Conservation (phyloP, 2,113 vertebrate genomes). For the Gymnarchus niloticus region DNA sequence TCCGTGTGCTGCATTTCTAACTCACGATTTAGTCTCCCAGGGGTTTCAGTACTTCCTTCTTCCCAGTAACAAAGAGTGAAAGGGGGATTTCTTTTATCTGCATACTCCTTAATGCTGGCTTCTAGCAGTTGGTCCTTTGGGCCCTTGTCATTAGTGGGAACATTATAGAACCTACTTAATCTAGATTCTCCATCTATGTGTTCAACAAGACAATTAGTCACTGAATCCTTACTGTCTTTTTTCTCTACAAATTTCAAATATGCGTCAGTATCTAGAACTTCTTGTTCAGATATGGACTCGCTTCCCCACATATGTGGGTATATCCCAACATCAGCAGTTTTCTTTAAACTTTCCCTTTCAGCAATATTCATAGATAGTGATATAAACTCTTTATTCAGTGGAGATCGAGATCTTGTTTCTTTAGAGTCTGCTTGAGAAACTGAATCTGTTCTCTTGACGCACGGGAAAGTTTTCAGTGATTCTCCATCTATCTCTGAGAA, state of each 20-base stretch:
- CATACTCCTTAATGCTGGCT: constrained; percentile 24
- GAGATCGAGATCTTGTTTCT: constrained; percentile 42
- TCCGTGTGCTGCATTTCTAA: constrained; percentile 40
- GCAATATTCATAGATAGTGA: constrained; percentile 35
- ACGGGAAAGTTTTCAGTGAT: constrained; percentile 44
- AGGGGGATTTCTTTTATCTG: constrained; percentile 26
- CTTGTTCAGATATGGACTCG: constrained; percentile 29
- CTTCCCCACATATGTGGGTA: background rate
- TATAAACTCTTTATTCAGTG: constrained; percentile 36
- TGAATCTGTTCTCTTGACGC: constrained; percentile 34
- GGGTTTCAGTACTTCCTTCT: constrained; percentile 28
- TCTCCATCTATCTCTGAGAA: constrained; percentile 55
- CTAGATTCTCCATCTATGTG: constrained; percentile 42
- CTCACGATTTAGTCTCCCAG: constrained; percentile 28
- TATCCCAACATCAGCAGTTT: background rate
- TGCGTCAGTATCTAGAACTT: constrained; percentile 29
- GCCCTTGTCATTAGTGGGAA: constrained; percentile 34
- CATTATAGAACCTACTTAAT: constrained; percentile 43
- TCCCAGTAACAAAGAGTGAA: constrained; percentile 34
- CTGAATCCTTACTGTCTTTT: constrained; percentile 21
- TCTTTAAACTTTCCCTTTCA: constrained; percentile 40
- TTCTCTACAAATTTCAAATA: constrained; percentile 25
- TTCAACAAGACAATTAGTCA: constrained; percentile 31
- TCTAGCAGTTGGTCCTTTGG: constrained; percentile 20
- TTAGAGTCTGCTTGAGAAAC: constrained; percentile 43